Conservation (phyloP, 2,797 vertebrate species). For the Todus mexicanus region DNA sequence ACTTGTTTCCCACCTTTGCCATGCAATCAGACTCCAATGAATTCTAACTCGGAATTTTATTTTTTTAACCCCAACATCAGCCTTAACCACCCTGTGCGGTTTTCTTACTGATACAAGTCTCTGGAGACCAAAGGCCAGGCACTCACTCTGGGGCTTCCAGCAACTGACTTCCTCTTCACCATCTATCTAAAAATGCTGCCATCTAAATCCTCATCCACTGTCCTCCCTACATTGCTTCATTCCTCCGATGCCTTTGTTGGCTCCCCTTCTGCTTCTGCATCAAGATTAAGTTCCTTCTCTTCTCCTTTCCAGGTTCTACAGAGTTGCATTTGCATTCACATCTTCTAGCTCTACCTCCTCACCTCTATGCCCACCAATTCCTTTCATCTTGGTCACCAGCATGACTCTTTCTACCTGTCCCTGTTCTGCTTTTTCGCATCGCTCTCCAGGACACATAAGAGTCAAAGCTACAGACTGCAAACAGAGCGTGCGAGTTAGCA, state of each 20-base stretch:
- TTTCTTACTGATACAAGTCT: not conserved
- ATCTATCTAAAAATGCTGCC: not conserved
- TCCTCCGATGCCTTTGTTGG: not conserved
- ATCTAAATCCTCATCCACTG: not conserved
- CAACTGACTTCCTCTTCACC: not conserved
- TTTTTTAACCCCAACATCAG: not conserved
- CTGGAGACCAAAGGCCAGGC: not conserved
- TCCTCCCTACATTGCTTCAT: not conserved
- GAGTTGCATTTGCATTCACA: accelerated
- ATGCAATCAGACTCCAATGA: not conserved
- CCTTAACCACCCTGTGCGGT: not conserved
- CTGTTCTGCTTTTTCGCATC: not conserved
- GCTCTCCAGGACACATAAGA: accelerated
- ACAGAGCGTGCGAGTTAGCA: not conserved
- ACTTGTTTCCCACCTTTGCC: not conserved
- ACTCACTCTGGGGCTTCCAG: not conserved
- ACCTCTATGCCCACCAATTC: accelerated
- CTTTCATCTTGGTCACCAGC: not conserved
- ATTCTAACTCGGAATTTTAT: not conserved
- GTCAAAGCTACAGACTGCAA: not conserved
- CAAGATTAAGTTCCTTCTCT: not conserved
- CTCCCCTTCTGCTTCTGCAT: not conserved
- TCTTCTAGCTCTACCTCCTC: not conserved
- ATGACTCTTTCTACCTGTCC: not conserved
- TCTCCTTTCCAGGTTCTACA: not conserved